phyloP scores from a whole-genome alignment of 53 echinoderm and acorn worm species.

The Actinopyga echinites region DNA sequence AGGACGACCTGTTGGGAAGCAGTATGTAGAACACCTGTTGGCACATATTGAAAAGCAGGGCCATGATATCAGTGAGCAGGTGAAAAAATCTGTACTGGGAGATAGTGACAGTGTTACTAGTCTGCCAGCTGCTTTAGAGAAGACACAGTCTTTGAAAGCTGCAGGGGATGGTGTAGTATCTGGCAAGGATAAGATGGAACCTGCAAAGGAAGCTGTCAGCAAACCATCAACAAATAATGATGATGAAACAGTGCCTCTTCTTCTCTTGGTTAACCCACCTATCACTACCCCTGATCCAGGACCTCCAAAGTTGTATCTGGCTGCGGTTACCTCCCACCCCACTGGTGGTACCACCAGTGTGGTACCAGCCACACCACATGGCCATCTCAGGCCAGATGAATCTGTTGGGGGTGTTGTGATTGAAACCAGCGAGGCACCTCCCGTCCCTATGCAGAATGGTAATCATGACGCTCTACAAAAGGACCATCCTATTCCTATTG shows the following conservation, averaged over 20 bases:
- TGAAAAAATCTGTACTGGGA: neutral
- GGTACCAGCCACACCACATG: neutral
- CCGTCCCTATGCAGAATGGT: neutral
- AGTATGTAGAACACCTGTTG: constrained; percentile 23
- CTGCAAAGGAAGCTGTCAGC: neutral
- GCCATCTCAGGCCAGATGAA: neutral
- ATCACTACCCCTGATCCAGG: neutral
- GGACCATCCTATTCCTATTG: neutral
- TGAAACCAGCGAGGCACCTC: neutral
- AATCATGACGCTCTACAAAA: neutral
- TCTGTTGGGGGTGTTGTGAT: neutral
- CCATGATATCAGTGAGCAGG: neutral
- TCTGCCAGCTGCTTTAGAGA: neutral
- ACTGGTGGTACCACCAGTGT: neutral
- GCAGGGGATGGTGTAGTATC: neutral
- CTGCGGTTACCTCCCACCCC: neutral
- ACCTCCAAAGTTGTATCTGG: neutral
- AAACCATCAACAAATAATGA: neutral
- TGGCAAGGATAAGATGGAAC: neutral
- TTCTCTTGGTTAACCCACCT: neutral
- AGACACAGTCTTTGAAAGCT: neutral
- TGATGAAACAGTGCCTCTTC: neutral
- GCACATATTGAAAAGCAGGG: constrained; percentile 23
- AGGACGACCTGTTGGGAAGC: constrained; percentile 28
- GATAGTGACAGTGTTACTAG: neutral